These are phyloP conservation scores for Drosophila funebris DNA, from an alignment of 1,140 invertebrate genomes.

Conservation along the genomic window DNA sequence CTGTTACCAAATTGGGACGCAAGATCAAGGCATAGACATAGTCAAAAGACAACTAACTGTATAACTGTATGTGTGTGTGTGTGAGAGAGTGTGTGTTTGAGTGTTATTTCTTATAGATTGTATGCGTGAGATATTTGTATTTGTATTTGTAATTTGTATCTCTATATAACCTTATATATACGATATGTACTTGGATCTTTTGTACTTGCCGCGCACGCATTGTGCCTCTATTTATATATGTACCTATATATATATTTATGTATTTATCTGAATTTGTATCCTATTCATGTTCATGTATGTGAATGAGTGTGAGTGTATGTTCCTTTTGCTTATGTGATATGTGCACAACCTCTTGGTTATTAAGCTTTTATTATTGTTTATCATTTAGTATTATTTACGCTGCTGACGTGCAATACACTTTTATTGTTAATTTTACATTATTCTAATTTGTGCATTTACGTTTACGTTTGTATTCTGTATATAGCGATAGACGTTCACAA, in stretches of 20 bases:
- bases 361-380: conserved; percentile 31
- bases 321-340: conserved; percentile 45
- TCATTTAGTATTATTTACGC: conserved; percentile 42
- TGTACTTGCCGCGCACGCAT: conserved; percentile 51
- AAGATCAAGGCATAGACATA: conserved; percentile 84
- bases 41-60: not conserved
- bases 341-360: conserved; percentile 34
- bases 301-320: conserved; percentile 18
- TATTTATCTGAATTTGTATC: not conserved
- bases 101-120: no score
- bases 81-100: not conserved
- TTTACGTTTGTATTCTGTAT: conserved; percentile 44
- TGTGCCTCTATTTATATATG: not conserved
- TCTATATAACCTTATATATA: conserved; percentile 31
- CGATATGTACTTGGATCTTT: conserved; percentile 44
- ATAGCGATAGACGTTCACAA: conserved; percentile 73
- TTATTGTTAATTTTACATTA: conserved; percentile 1
- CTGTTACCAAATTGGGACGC: conserved; percentile 85
- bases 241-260: conserved; percentile 13
- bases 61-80: conserved; percentile 29
- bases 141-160: conserved; percentile 57
- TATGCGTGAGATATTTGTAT: conserved; percentile 42
- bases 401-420: conserved; percentile 54
- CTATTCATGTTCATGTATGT: conserved; percentile 5
- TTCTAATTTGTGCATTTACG: not conserved